These are phyloP conservation scores for Poecilia latipinna DNA, from an alignment of 2,113 vertebrate genomes.

Conservation along the genomic window DNA sequence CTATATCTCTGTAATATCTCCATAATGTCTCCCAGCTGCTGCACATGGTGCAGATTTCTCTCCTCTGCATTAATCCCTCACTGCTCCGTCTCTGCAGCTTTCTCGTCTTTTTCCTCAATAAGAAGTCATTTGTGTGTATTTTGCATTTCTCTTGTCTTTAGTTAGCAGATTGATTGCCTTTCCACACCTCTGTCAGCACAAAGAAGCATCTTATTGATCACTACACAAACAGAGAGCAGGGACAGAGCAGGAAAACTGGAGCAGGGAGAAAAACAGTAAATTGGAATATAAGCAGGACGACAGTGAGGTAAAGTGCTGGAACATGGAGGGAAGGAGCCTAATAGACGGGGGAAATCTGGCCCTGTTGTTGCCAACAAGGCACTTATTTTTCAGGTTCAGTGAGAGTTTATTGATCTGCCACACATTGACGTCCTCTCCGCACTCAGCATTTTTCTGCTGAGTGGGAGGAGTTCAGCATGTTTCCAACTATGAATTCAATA, in stretches of 20 bases:
- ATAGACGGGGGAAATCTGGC: constrained; percentile 13
- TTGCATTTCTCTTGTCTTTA: constrained; percentile 52
- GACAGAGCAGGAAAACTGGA: neutral
- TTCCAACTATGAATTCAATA: constrained; percentile 5
- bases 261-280: neutral
- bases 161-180: constrained; percentile 69
- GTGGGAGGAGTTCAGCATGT: neutral
- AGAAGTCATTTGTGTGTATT: constrained; percentile 34
- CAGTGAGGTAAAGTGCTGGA: neutral
- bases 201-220: constrained; percentile 62
- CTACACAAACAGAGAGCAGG: constrained; percentile 31
- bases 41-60: too few relatives aligned
- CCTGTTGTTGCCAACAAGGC: constrained; percentile 23
- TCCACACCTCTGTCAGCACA: constrained; percentile 49
- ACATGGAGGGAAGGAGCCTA: neutral
- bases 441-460: constrained; percentile 35
- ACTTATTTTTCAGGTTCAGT: constrained; percentile 39
- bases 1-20: too few relatives aligned
- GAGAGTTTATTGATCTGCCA: constrained; percentile 42
- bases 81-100: too few relatives aligned
- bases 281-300: neutral
- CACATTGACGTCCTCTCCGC: constrained; percentile 34
- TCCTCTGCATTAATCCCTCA: too few relatives aligned
- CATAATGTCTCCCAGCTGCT: too few relatives aligned
- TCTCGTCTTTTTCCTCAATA: neutral